These are phyloP conservation scores for Dichetophora obliterata DNA, from an alignment of 2,888 invertebrate genomes.

Conservation along the genomic window DNA sequence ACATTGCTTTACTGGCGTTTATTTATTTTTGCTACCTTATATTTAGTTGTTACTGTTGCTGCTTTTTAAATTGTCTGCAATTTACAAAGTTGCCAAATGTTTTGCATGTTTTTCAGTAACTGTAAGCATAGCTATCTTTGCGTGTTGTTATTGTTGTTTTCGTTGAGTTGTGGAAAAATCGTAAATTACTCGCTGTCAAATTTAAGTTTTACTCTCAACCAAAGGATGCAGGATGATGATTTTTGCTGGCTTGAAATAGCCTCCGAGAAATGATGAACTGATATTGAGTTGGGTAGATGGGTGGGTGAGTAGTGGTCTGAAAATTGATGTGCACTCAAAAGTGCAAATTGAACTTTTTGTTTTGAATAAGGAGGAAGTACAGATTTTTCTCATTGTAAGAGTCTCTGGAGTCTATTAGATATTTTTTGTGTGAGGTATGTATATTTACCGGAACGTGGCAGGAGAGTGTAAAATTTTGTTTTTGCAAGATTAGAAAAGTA, in stretches of 20 bases:
- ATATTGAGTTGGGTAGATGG: neutral
- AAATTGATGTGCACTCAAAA: neutral
- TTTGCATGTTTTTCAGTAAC: neutral
- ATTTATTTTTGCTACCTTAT: neutral
- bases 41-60: neutral
- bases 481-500: too few species aligned
- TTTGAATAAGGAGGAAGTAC: neutral
- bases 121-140: too few species aligned
- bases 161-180: neutral
- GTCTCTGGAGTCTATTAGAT: too few species aligned
- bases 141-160: too few species aligned
- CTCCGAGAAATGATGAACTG: neutral
- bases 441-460: too few species aligned
- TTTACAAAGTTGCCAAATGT: slow-evolving; percentile 10
- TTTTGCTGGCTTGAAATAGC: neutral
- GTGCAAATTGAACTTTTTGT: neutral
- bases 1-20: slow-evolving; percentile 4
- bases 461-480: too few species aligned
- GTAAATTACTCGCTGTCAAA: slow-evolving; percentile 30
- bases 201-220: neutral
- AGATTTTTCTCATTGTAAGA: too few species aligned
- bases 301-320: neutral
- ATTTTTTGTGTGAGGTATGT: too few species aligned
- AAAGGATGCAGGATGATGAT: neutral
- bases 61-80: slow-evolving; percentile 2